Evolutionary conservation across 64 coral and sea anemone species (phyloP).

Genomic region (Dendrophyllia cribrosa): DNA sequence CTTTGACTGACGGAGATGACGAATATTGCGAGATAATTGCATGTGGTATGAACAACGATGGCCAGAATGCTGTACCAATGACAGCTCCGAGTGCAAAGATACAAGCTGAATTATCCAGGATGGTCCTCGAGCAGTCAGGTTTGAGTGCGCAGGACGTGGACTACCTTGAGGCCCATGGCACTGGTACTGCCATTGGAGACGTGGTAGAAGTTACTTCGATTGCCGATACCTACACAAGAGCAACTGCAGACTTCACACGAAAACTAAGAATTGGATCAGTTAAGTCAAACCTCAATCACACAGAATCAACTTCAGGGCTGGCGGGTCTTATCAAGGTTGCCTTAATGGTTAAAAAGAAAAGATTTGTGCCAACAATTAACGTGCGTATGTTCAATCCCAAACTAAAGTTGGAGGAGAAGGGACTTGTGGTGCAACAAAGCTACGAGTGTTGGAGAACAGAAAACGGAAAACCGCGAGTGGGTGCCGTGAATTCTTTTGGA

Average conservation of each 20-base stretch:
- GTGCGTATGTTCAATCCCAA: constrained; percentile 67
- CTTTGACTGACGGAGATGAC: constrained; percentile 55
- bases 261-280: constrained; percentile 67
- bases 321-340: constrained; percentile 76
- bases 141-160: constrained; percentile 43
- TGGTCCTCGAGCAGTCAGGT: constrained; percentile 62
- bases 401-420: constrained; percentile 60
- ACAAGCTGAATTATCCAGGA: constrained; percentile 65
- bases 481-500: constrained; percentile 65
- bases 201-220: constrained; percentile 66
- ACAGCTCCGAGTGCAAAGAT: constrained; percentile 63
- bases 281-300: constrained; percentile 90
- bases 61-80: constrained; percentile 61
- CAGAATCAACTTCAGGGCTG: constrained; percentile 84
- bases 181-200: constrained; percentile 77
- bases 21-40: constrained; percentile 65
- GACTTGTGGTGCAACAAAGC: constrained; percentile 46
- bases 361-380: constrained; percentile 79
- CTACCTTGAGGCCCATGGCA: constrained; percentile 77
- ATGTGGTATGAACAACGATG: constrained; percentile 77
- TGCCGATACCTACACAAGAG: constrained; percentile 16
- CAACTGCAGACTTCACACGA: neutral
- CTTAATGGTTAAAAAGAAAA: constrained; percentile 72
- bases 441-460: constrained; percentile 40
- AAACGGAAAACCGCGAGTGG: constrained; percentile 53